Percentiles rank a stretch among this genome's conserved stretches.
Conservation (phyloP, 2,888 invertebrate genomes). For the Platypus cylindrus region DNA sequence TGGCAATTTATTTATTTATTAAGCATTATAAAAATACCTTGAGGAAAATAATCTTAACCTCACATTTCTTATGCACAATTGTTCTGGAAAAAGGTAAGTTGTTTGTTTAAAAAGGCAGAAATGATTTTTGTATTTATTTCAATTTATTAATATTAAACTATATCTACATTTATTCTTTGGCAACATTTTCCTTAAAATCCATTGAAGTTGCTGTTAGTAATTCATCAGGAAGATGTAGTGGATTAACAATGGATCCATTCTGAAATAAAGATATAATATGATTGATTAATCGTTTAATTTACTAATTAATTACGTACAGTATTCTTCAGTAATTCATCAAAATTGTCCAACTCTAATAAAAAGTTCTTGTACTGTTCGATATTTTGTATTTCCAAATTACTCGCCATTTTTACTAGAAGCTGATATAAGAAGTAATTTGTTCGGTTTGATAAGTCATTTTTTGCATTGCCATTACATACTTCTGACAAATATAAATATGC, state of each 20-base stretch:
- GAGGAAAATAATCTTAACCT: too few relatives aligned
- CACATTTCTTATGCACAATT: too few relatives aligned
- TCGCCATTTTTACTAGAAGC: slow-evolving; percentile 17
- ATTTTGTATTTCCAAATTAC: slow-evolving; percentile 13
- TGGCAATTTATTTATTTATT: too few relatives aligned
- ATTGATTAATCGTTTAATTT: neutral
- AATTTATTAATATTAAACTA: neutral
- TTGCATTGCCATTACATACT: slow-evolving; percentile 16
- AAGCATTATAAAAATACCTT: too few relatives aligned
- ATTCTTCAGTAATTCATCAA: slow-evolving; percentile 11
- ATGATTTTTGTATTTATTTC: too few relatives aligned
- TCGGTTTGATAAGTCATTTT: slow-evolving; percentile 14
- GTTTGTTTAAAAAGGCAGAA: too few relatives aligned
- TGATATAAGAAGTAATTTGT: slow-evolving; percentile 17
- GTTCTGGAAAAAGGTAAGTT: too few relatives aligned
- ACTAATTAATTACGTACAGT: slow-evolving; percentile 6
- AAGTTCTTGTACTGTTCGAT: slow-evolving; percentile 10
- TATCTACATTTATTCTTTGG: neutral
- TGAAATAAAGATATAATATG: slow-evolving; percentile 8
- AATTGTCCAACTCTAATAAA: slow-evolving; percentile 11
- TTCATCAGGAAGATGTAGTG: slow-evolving; percentile 14
- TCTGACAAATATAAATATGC: slow-evolving; percentile 18
- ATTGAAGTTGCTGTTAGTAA: slow-evolving; percentile 10
- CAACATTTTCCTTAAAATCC: slow-evolving; percentile 1
- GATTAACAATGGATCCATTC: slow-evolving; percentile 12